Base-by-base conservation (phyloP, 2,888 invertebrate genomes). In the Melangyna quadrimaculata region DNA sequence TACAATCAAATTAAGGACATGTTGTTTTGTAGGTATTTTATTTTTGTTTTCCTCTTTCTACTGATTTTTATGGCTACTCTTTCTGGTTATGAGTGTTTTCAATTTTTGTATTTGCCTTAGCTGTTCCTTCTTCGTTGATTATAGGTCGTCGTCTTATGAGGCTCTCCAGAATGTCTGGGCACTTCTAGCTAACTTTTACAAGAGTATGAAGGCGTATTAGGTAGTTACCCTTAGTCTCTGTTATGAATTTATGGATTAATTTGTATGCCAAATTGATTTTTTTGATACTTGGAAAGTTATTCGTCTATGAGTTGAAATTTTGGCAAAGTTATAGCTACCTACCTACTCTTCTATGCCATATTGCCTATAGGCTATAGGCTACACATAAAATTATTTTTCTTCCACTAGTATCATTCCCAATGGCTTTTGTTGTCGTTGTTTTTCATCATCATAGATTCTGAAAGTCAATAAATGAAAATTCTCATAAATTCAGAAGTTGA, bases 401-500 rank as follows among this genome's bases (percentile, higher is more conserved):
- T 67, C 48, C 48, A 67, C 22, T 67, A 2, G 5, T 45, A 19
- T 65, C 22, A 29, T 32, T 48, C 65, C 45, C 37, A 14, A 48
- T 67, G 45, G 35, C 22, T 55, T 48, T 73, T 48, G 19, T 51
- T 17, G 24, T 77, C 7, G 32, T 57, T 70, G 57, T 61, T 27
- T 45, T 40, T n/a, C 17, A 22, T 29, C 59, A 57, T 59, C 72
- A 72, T 69, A 63, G 43, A 72, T 71, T 71, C 63, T 48, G 43
- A 65, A 29, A 83, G 79, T 84, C 83, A 71, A 79, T 84, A 79
- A 75, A 79, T 79, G 83, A 71, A 79, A 84, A 79, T 19, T 59
- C 45, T 43, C 78, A 73, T 79, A 84, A 84, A 84, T 79, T 75
- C 74, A 74, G 40, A 55, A 67, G 35, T 71, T 45, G 79, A 75